Conservation (phyloP, 1,140 invertebrate species). For the Dinothrombium tinctorium region DNA sequence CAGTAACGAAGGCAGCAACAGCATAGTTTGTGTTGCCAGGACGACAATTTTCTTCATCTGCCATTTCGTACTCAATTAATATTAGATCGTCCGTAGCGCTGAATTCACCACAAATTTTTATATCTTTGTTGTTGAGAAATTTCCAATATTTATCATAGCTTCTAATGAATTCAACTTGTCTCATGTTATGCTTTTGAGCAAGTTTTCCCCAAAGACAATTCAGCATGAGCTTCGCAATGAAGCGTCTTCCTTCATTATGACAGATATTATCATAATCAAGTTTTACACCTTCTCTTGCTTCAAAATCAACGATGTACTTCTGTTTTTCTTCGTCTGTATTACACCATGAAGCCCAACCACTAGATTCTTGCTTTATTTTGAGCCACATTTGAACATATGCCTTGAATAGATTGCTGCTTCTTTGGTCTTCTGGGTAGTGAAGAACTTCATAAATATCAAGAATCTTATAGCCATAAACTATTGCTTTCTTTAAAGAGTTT, state of each 20-base stretch:
- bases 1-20: slow-evolving; percentile 1
- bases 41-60: neutral
- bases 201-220: too few species aligned
- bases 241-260: too few species aligned
- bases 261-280: too few species aligned
- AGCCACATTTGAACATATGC: too few species aligned
- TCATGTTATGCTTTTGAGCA: neutral
- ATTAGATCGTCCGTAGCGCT: neutral
- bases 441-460: neutral
- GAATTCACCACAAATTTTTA: neutral
- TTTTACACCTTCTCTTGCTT: too few species aligned
- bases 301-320: too few species aligned
- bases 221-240: too few species aligned
- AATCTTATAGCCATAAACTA: neutral
- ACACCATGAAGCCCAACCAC: too few species aligned
- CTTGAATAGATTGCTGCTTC: too few species aligned
- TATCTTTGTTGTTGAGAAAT: neutral
- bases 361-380: too few species aligned
- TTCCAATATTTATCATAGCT: neutral
- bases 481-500: slow-evolving; percentile 17
- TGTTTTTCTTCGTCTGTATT: too few species aligned
- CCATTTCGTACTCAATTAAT: neutral
- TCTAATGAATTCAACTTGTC: neutral
- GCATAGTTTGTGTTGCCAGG: slow-evolving; percentile 4
- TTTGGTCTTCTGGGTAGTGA: neutral